Conservation (phyloP, 2,888 invertebrate species). For the Limenitis camilla region DNA sequence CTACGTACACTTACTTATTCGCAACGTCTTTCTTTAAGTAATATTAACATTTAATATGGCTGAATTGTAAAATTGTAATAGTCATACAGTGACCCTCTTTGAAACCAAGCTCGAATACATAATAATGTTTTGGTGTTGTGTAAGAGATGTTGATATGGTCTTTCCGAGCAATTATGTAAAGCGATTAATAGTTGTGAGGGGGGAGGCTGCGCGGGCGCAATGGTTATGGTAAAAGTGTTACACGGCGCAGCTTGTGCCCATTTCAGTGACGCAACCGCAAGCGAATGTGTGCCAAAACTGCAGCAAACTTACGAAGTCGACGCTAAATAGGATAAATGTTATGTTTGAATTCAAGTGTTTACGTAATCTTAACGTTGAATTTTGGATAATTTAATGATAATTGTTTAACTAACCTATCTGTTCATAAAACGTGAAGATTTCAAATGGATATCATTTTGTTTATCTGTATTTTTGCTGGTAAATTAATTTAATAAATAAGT, state of each 20-base stretch:
- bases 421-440: no score
- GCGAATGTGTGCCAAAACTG: conserved; percentile 72
- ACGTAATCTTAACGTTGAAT: conserved; percentile 12
- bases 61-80: conserved; percentile 28
- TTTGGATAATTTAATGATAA: no score
- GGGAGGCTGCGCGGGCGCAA: conserved; percentile 39
- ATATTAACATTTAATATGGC: background rate
- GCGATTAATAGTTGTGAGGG: conserved; percentile 38
- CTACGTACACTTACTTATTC: background rate
- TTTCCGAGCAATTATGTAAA: conserved; percentile 69
- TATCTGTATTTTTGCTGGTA: no score
- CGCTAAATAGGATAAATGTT: conserved; percentile 28
- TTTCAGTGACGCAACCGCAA: conserved; percentile 57
- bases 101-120: conserved; percentile 49
- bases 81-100: conserved; percentile 47
- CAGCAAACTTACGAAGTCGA: conserved; percentile 51
- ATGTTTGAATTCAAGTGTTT: conserved; percentile 22
- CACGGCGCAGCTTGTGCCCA: conserved; percentile 51
- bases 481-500: no score
- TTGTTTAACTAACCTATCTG: no score
- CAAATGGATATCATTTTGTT: no score
- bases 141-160: conserved; percentile 59
- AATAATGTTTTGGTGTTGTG: conserved; percentile 60
- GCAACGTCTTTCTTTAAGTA: no score
- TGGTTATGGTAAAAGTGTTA: conserved; percentile 70